A percentile compares a stretch with the other conserved stretches of the same genome.
These are phyloP conservation scores for Steinernema carpocapsae DNA, from an alignment of 2,888 invertebrate species.

Conservation along the genomic window DNA sequence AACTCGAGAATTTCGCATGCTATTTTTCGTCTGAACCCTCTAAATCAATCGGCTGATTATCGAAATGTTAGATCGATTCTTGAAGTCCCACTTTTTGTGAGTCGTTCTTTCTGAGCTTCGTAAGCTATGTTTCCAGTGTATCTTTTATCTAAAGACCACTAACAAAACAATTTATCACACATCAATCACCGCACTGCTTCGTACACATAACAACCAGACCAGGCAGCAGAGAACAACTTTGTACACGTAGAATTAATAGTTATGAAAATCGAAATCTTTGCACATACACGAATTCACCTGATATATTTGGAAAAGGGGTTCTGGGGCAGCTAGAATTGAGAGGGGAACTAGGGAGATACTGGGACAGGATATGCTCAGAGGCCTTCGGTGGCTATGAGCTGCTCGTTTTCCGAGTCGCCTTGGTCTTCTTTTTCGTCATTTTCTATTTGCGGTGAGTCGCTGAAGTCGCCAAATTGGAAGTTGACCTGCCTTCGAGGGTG, in stretches of 20 bases:
- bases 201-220: too few relatives aligned
- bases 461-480: neutral
- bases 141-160: too few relatives aligned
- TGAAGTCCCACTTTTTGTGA: too few relatives aligned
- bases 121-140: too few relatives aligned
- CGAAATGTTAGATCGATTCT: too few relatives aligned
- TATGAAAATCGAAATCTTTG: neutral
- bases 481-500: neutral
- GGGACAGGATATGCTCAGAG: neutral
- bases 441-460: neutral
- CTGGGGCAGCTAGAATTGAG: neutral
- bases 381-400: conserved; percentile 4
- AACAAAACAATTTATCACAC: too few relatives aligned
- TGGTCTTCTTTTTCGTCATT: too few relatives aligned
- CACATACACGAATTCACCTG: neutral
- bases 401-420: neutral
- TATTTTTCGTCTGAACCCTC: too few relatives aligned
- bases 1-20: too few relatives aligned
- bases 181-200: too few relatives aligned
- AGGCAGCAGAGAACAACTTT: neutral
- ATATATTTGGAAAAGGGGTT: neutral
- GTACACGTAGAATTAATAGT: conserved; percentile 1
- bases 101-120: too few relatives aligned
- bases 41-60: too few relatives aligned
- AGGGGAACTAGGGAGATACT: neutral